Base-by-base conservation (phyloP, 2,888 invertebrate genomes). In the Melieria omissa region DNA sequence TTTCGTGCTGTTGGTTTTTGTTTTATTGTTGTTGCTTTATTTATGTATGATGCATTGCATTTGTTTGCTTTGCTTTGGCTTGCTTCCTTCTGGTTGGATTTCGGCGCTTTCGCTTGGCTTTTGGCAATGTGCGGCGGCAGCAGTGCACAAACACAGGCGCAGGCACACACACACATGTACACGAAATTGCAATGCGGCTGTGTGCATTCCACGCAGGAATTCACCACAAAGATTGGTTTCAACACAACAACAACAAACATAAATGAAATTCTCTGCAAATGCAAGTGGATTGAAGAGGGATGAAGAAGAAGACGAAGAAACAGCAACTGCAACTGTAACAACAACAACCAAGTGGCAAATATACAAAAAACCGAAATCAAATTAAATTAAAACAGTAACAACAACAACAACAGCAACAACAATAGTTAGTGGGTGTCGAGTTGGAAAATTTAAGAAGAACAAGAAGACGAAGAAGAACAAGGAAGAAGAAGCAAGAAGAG, bases 61-160 rank as follows among this genome's bases (percentile, higher is more conserved):
- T 49, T 41, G 49, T 63, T 45, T 12, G 2, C 46, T 47, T 58
- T 46, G 57, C 14, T 4, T 47, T 66, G 41, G 46, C 12, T 44
- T 57, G 55, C n/a, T 58, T 58, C 6, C 16, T 47, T 66, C 49
- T n/a, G 47, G 47, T 57, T 42, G 47, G 29, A 5, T 41, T 67
- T 41, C 42, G 42, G 44, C n/a, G n/a, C n/a, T n/a, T n/a, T n/a
- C n/a, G n/a, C n/a, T 29, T 29, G 16, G 29, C 29, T 29, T 29
- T 29, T 47, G 9, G 44, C 60, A 67, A 67, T 67, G 67, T 60
- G 49, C 60, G 61, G 61, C 60, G 49, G 16, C 29, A 67, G 12
- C 10, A 16, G 41, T 7, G 57, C 68, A 68, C 45, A 67, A 46
- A 73, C 55, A 66, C 62, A 69, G 57, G 65, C 16, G 47, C 10